These are phyloP conservation scores for Phlogophora meticulosa DNA, from an alignment of 2,888 invertebrate species.

Conservation along the genomic window DNA sequence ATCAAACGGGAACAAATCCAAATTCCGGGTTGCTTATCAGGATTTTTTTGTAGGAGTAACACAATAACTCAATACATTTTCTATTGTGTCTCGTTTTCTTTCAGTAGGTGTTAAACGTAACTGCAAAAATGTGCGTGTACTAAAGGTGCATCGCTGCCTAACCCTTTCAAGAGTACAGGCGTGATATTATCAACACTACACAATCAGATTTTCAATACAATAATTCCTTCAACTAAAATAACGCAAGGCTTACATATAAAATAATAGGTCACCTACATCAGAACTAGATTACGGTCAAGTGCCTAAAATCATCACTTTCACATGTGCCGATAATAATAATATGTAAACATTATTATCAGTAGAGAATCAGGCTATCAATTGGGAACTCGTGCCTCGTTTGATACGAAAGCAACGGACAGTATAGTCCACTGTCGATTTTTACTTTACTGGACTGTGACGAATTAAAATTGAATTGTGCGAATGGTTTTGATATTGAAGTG, in stretches of 20 bases:
- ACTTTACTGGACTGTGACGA: constrained; percentile 35
- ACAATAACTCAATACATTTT: too few relatives aligned
- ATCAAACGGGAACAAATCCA: too few relatives aligned
- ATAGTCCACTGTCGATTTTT: constrained; percentile 38
- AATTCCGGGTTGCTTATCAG: too few relatives aligned
- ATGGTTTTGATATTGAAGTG: constrained; percentile 13
- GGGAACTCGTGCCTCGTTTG: constrained; percentile 51
- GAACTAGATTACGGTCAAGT: constrained; percentile 77
- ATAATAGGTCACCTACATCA: constrained; percentile 60
- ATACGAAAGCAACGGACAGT: constrained; percentile 16
- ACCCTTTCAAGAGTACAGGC: too few relatives aligned
- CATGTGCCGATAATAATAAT: constrained; percentile 52
- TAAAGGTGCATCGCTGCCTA: too few relatives aligned
- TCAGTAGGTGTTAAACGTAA: too few relatives aligned
- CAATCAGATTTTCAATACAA: too few relatives aligned
- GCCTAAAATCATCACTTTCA: constrained; percentile 72
- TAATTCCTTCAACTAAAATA: neutral
- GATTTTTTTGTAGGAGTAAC: too few relatives aligned
- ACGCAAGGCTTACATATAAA: neutral
- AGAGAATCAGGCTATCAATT: constrained; percentile 73
- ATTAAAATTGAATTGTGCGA: constrained; percentile 37
- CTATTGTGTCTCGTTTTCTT: too few relatives aligned
- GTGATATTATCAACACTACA: too few relatives aligned
- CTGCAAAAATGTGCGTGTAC: too few relatives aligned
- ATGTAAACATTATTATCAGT: constrained; percentile 61